Percentiles rank a stretch among this genome's conserved stretches.
phyloP scores from a whole-genome alignment of 2,888 invertebrate genomes.

The Anorthoa munda region DNA sequence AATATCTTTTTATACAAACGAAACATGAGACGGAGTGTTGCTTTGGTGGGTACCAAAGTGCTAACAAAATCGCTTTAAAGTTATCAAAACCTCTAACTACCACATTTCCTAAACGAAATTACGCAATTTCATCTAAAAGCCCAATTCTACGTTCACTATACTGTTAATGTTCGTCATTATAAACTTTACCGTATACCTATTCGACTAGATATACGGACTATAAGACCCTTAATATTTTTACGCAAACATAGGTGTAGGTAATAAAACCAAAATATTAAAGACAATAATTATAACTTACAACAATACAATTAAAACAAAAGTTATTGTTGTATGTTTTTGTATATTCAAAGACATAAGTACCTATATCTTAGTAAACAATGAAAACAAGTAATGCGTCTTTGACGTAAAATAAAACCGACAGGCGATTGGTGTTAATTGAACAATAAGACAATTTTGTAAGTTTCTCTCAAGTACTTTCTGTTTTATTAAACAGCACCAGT shows the following conservation, averaged over 20 bases:
- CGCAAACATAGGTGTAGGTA: background rate
- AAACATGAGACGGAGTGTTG: background rate
- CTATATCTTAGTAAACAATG: no score
- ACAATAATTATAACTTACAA: no score
- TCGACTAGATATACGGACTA: background rate
- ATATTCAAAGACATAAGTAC: no score
- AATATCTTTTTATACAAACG: background rate
- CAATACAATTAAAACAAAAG: no score
- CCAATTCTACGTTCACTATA: background rate
- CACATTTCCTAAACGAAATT: constrained; percentile 16
- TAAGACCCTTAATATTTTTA: background rate
- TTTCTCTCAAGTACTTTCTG: no score
- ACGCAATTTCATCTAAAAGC: constrained; percentile 19
- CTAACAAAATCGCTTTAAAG: constrained; percentile 7
- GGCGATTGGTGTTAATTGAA: no score
- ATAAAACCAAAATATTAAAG: no score
- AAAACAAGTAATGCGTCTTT: no score
- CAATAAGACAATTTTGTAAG: no score
- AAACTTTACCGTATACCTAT: background rate
- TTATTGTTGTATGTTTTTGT: no score
- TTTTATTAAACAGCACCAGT: no score
- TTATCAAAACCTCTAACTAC: constrained; percentile 21
- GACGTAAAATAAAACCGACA: no score
- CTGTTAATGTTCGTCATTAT: constrained; percentile 17
- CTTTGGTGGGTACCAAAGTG: background rate